These are phyloP conservation scores for Drosophila ironensis DNA, from an alignment of 1,140 invertebrate genomes.

Conservation along the genomic window DNA sequence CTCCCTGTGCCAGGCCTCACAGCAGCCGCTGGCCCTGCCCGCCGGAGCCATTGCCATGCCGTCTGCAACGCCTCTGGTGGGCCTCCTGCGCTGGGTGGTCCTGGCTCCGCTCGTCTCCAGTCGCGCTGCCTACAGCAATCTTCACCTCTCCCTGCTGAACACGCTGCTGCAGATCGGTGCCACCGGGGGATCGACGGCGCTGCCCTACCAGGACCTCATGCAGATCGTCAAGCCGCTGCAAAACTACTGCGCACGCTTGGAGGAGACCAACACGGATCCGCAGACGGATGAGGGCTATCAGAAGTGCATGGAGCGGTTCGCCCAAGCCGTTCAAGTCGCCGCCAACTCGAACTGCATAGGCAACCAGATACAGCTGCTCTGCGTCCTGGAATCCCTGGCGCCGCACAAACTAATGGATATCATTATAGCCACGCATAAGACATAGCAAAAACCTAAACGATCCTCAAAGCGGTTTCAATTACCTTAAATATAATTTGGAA, in stretches of 20 bases:
- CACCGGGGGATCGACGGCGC: conserved; percentile 82
- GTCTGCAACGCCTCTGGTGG: conserved; percentile 90
- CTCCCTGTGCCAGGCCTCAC: conserved; percentile 87
- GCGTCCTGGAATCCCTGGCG: conserved; percentile 84
- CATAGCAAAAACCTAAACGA: conserved; percentile 6
- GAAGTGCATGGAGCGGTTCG: conserved; percentile 87
- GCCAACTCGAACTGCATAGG: conserved; percentile 88
- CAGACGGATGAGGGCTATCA: conserved; percentile 77
- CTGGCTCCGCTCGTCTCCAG: conserved; percentile 84
- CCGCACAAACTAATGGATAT: conserved; percentile 85
- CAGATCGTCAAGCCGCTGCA: conserved; percentile 82
- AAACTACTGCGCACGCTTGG: conserved; percentile 81
- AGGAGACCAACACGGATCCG: conserved; percentile 47
- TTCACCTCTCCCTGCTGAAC: conserved; percentile 86
- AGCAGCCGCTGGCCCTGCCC: conserved; percentile 87
- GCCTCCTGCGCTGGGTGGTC: conserved; percentile 88
- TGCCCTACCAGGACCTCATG: conserved; percentile 84
- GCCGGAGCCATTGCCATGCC: conserved; percentile 91
- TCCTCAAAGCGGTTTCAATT: no score
- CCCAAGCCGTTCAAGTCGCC: conserved; percentile 89
- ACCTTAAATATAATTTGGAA: no score
- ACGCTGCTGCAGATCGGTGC: conserved; percentile 84
- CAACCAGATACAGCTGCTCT: conserved; percentile 86
- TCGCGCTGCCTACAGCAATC: conserved; percentile 83
- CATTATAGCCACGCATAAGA: conserved; percentile 83